Evolutionary conservation across 2,113 vertebrate genomes (phyloP).

Genomic region (Suncus etruscus): DNA sequence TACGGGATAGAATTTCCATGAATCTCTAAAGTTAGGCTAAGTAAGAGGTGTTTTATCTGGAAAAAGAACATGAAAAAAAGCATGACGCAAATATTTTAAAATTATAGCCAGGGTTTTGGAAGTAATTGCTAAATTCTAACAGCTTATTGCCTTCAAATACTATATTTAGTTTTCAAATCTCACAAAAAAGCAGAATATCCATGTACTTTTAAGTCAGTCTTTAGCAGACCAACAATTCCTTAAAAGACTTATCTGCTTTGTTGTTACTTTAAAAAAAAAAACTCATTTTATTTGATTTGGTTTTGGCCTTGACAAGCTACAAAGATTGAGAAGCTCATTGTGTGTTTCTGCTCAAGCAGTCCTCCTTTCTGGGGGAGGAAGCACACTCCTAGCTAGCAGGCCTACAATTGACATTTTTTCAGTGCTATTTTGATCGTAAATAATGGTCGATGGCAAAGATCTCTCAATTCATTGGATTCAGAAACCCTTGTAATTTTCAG

Average conservation of each 20-base stretch:
- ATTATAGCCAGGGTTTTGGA: conserved; percentile 70
- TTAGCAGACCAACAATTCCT: conserved; percentile 70
- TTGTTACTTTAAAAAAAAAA: conserved; percentile 45
- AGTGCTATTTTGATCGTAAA: background rate
- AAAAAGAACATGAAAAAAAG: conserved; percentile 61
- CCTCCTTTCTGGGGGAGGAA: background rate
- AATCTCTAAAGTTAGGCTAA: conserved; percentile 30
- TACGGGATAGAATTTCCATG: conserved; percentile 50
- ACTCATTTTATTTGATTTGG: conserved; percentile 56
- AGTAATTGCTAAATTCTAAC: conserved; percentile 52
- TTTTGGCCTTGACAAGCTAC: conserved; percentile 64
- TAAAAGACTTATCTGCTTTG: conserved; percentile 58
- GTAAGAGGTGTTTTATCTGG: conserved; percentile 9
- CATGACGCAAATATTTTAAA: conserved; percentile 43
- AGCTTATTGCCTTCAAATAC: conserved; percentile 72
- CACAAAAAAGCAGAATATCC: conserved; percentile 64
- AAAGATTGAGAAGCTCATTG: conserved; percentile 47
- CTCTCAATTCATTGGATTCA: conserved; percentile 38
- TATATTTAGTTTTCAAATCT: conserved; percentile 62
- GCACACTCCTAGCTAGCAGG: background rate
- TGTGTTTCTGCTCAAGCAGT: background rate
- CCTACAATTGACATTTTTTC: background rate
- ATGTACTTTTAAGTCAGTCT: conserved; percentile 62
- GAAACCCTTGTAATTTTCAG: conserved; percentile 25
- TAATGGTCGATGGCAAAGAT: background rate